Percentiles rank a stretch among this genome's conserved stretches.
phyloP scores from a whole-genome alignment of 2,113 vertebrate genomes.

The Menidia beryllina region DNA sequence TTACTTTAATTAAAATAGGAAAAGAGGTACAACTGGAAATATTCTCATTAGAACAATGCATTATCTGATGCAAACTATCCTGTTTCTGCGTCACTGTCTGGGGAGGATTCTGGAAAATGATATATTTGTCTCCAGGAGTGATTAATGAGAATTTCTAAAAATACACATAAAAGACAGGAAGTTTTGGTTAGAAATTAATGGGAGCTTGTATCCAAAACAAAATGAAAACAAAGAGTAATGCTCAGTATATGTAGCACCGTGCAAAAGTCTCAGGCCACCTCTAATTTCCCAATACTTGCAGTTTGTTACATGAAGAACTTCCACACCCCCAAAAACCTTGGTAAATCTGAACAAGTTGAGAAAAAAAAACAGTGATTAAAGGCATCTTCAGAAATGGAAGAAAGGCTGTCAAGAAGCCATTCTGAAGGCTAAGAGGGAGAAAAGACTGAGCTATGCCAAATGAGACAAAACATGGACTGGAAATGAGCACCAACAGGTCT shows the following conservation, averaged over 20 bases:
- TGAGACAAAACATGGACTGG: not conserved
- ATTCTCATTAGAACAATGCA: constrained; percentile 41
- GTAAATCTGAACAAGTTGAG: too few relatives aligned
- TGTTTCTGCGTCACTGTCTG: constrained; percentile 19
- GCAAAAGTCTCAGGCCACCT: not conserved
- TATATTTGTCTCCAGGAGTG: not conserved
- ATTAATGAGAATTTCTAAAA: constrained; percentile 38
- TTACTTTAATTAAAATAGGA: constrained; percentile 8
- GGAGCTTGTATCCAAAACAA: constrained; percentile 46
- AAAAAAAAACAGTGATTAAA: not conserved
- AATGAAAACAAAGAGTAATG: constrained; percentile 41
- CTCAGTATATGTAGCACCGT: not conserved
- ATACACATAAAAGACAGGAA: constrained; percentile 56
- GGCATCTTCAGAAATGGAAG: not conserved
- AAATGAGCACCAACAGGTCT: too few relatives aligned
- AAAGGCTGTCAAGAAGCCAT: not conserved
- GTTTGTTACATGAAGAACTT: too few relatives aligned
- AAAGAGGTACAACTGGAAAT: constrained; percentile 16
- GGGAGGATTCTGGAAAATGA: constrained; percentile 49
- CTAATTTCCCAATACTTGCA: not conserved
- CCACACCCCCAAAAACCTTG: too few relatives aligned
- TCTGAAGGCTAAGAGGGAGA: not conserved
- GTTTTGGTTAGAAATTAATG: constrained; percentile 32
- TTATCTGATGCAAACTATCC: constrained; percentile 1
- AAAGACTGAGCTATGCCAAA: not conserved